Evolutionary conservation across 2,888 invertebrate genomes (phyloP), one percentile per base, ranked within the genome.

Genomic region (Beris morrisii): DNA sequence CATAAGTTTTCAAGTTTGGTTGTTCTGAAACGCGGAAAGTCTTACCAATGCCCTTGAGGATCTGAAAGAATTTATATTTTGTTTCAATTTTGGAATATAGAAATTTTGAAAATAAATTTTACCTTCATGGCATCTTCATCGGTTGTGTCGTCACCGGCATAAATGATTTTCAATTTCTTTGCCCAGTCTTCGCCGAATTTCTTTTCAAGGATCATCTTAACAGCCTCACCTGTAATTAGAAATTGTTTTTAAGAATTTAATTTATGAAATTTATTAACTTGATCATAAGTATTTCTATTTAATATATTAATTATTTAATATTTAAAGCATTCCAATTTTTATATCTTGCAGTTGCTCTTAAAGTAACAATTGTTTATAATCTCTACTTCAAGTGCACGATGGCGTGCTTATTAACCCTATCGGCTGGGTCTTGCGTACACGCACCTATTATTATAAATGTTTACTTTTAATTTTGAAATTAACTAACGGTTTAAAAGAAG

Each of bases 111-210:
- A 22, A 22, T 22, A 22, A 22, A 22, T 38, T 68, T 72, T 76
- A 92, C 91, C 86, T 88, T 85, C 88, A 94, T 93, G 56, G 93
- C 94, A 78, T 93, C 93, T 82, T 94, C 93, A 77, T 94, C 94
- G 6, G 93, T 94, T 70, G 86, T 88, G 78, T 93, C 94, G 78
- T 94, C 93, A 69, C 94, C 94, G 57, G 88, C 92, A 75, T 93
- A 94, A 72, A 94, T 90, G 73, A 94, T 88, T 73, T 89, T 83
- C 70, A 89, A 85, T 69, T 89, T 82, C 75, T 88, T 88, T 73
- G 87, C 86, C 90, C 90, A 91, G 73, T 91, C 89, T n/a, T 89
- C 85, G 15, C 89, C 89, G 75, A 90, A 91, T 22, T 89, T 87
- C 31, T 89, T 89, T 68, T 90, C 84, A 69, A 91, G 79, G 72